These are phyloP conservation scores for Halyomorpha halys DNA, from an alignment of 1,140 invertebrate genomes.

Conservation along the genomic window DNA sequence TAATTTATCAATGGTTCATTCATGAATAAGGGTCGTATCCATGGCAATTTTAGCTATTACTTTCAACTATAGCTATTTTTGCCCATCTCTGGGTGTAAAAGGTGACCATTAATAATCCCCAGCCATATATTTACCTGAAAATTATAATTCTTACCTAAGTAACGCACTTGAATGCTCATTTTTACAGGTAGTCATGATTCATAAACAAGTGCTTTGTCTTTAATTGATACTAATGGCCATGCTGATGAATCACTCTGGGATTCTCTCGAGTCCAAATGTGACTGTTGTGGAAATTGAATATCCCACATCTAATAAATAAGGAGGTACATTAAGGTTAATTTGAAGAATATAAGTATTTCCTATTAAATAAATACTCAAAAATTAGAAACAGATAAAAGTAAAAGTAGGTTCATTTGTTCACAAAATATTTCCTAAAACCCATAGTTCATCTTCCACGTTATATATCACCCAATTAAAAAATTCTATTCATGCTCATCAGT, in stretches of 20 bases:
- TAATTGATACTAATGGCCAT: not conserved
- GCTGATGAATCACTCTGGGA: not conserved
- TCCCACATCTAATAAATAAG: not conserved
- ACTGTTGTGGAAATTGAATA: too few relatives aligned
- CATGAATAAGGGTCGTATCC: too few relatives aligned
- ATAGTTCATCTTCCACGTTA: not conserved
- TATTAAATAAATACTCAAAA: not conserved
- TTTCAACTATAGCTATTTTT: too few relatives aligned
- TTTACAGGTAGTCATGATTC: not conserved
- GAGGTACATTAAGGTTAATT: not conserved
- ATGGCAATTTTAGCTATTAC: too few relatives aligned
- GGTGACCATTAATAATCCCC: not conserved
- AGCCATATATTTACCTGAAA: not conserved
- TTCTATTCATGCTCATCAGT: not conserved
- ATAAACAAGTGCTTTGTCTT: not conserved
- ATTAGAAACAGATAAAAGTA: not conserved
- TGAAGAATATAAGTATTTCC: not conserved
- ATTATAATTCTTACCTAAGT: not conserved
- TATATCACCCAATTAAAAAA: not conserved
- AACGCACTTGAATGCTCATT: not conserved
- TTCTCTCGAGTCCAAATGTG: not conserved
- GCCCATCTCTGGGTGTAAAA: too few relatives aligned
- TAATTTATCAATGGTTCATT: too few relatives aligned
- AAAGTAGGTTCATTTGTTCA: not conserved
- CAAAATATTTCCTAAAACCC: not conserved